A percentile compares a stretch with the other conserved stretches of the same genome.
phyloP scores from a whole-genome alignment of 2,888 invertebrate genomes.

The Meteorus colon region DNA sequence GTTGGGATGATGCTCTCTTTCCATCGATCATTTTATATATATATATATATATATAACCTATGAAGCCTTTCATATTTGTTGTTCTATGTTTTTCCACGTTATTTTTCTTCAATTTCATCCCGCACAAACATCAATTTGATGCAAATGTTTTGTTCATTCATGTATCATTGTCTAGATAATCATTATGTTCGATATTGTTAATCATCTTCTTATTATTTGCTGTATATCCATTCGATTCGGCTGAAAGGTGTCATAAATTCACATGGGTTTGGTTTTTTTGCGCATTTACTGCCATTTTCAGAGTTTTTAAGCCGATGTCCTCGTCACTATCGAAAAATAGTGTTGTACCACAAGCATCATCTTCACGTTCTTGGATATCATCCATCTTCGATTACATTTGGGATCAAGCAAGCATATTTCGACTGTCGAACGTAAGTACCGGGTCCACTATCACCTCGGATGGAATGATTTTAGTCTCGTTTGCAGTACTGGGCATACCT shows the following conservation, averaged over 20 bases:
- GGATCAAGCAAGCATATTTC: constrained; percentile 72
- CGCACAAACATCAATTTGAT: not conserved
- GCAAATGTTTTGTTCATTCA: not conserved
- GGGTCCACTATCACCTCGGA: constrained; percentile 21
- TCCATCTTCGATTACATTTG: constrained; percentile 72
- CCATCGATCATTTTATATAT: constrained; percentile 31
- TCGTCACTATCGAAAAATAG: constrained; percentile 70
- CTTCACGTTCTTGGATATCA: constrained; percentile 72
- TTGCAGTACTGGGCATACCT: not conserved
- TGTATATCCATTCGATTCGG: not conserved
- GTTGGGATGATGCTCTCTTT: constrained; percentile 47
- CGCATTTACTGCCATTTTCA: constrained; percentile 61
- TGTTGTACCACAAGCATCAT: constrained; percentile 69
- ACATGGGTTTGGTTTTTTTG: constrained; percentile 4
- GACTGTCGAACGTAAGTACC: constrained; percentile 69
- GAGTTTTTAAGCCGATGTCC: constrained; percentile 71
- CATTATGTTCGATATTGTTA: not conserved
- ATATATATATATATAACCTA: too few species aligned
- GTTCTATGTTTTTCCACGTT: not conserved
- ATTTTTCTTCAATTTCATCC: too few species aligned
- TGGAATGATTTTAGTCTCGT: constrained; percentile 5
- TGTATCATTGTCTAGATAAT: not conserved
- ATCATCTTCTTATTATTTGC: too few species aligned
- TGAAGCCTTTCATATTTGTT: not conserved
- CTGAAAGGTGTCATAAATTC: not conserved